Evolutionary conservation across 2,797 vertebrate genomes (phyloP), one percentile per base, ranked within the genome.

Genomic region (Morelia viridis): DNA sequence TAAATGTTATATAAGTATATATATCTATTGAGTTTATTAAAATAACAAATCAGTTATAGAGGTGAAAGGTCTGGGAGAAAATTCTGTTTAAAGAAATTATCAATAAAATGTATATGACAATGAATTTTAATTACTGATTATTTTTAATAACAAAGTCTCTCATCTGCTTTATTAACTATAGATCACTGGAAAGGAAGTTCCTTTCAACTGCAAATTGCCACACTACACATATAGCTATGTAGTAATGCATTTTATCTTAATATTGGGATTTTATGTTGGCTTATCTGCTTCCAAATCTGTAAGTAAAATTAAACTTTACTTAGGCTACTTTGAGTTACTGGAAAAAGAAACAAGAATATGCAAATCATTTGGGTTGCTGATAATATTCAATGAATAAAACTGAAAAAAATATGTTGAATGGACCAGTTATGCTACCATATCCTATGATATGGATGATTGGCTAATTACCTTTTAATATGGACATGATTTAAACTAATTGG

Each of bases 121-220:
- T 28, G 65, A 17, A 57, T 58, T 31, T 26, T 28, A 62, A 35
- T 80, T 80, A 46, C 31, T 68, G 28, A 13, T 65, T 68, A 15
- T 31, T 76, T 41, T 46, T 46, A 46, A 11, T 80, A 80, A 46
- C 9, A 26, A 91, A 93, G 1, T 12, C 3, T 92, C 0, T 41
- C 91, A 17, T 83, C 41, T 96, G 1, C 93, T 95, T 92, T 96
- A 85, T 0, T 95, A 90, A 90, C 24, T 90, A n/a, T 95, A 99
- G 99, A 85, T 99, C 76, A 98, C 98, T 4, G 98, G 98, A 89
- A 94, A 98, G 89, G 99, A 99, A 96, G 93, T 97, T 89, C 98
- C 98, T 53, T 97, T 97, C 35, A 92, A 97, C 71, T 97, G 98
- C 83, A 84, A 76, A 15, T 97, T 97, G 90, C 95, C 98, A 31